Evolutionary conservation across 2,797 vertebrate species (phyloP), one percentile per base, ranked within the genome.

Genomic region (Artibeus jamaicensis): DNA sequence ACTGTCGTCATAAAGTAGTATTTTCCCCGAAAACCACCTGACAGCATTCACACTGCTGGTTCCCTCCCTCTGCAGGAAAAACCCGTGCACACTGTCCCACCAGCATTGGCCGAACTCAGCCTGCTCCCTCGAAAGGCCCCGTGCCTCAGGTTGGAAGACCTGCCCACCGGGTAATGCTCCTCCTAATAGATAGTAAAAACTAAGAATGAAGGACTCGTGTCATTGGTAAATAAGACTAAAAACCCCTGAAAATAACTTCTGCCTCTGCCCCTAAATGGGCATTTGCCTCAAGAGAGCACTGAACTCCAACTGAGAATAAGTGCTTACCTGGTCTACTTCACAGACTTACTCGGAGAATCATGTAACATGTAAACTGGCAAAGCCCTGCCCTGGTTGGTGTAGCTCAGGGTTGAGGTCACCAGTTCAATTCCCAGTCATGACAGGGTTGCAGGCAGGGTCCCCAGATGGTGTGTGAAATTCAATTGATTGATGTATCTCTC

Each of bases 151-250:
- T 24, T 29, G 2, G 22, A 50, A 81, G 11, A 50, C 26, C 32
- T 57, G 19, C 57, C 71, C 18, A 44, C 12, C 18, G 50, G 42
- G 26, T 67, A 91, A 67, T 42, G 9, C 19, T 62, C 32, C 57
- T 44, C 32, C 57, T 44, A 26, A 34, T n/a, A 26, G 8, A 32
- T 32, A 21, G 90, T 19, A 76, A 11, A 50, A 29, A 76, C 70
- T 29, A 67, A 93, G 67, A 90, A 93, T 39, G 55, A 37, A 67
- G 77, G 34, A 50, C 19, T 0, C 22, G 16, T 48, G 22, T 55
- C 82, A 90, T 8, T 29, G n/a, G 83, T 62, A 82, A 94, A 91
- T 50, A 79, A 39, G 21, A 91, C 42, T 77, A 88, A 85, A 86
- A 55, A 26, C 12, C 78, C 16, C 50, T 55, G 76, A 71, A 83